These are phyloP conservation scores for Capreolus pygargus DNA, from an alignment of 2,113 vertebrate species.

Conservation along the genomic window DNA sequence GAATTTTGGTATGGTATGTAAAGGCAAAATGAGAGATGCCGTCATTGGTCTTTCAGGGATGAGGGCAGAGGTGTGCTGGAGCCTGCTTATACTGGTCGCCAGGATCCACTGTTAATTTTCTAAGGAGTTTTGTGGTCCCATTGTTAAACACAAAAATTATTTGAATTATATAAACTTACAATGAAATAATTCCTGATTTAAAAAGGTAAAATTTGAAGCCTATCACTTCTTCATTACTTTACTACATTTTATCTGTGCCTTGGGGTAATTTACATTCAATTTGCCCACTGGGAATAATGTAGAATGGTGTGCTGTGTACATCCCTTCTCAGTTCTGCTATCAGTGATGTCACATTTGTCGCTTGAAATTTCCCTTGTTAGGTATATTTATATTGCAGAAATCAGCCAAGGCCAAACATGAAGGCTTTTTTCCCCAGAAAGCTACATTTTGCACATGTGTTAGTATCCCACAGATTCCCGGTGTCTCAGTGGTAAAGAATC, in stretches of 20 bases:
- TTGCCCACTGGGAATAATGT: not conserved
- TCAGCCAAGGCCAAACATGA: not conserved
- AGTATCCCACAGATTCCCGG: not conserved
- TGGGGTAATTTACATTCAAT: not conserved
- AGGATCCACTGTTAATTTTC: not conserved
- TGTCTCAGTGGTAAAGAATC: not conserved
- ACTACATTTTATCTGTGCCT: not conserved
- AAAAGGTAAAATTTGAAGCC: not conserved
- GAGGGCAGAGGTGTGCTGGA: fast-evolving
- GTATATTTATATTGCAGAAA: not conserved
- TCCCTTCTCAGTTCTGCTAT: not conserved
- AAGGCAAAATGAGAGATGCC: not conserved
- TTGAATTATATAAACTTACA: not conserved
- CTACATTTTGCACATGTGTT: not conserved
- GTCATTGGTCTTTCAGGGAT: not conserved
- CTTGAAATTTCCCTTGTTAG: not conserved
- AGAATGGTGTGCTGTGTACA: fast-evolving
- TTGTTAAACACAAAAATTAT: not conserved
- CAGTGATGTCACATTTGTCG: fast-evolving
- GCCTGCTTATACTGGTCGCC: fast-evolving
- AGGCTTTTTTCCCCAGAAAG: not conserved
- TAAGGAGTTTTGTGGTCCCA: not conserved
- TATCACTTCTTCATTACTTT: not conserved
- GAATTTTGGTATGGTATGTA: not conserved
- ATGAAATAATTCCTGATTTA: not conserved